Evolutionary conservation across 2,797 vertebrate genomes (phyloP).

Genomic region (Liparis tanakae): DNA sequence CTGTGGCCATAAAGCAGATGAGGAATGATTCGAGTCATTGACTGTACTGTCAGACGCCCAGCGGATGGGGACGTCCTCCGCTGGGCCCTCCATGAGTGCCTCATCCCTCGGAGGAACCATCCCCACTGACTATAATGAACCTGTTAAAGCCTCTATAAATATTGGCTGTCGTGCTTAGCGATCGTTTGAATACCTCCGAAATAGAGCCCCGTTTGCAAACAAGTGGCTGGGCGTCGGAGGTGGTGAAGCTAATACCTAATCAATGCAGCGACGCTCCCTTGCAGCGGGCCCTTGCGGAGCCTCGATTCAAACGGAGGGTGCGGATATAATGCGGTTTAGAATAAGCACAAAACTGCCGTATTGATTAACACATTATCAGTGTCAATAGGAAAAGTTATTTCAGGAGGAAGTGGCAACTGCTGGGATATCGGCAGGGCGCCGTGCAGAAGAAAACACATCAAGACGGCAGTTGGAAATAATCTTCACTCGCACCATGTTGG

Average conservation of each 20-base stretch:
- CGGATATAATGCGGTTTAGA: constrained; percentile 57
- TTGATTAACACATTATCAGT: constrained; percentile 69
- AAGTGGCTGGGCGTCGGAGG: constrained; percentile 68
- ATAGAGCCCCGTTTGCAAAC: constrained; percentile 66
- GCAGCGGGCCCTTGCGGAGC: constrained; percentile 50
- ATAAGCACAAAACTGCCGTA: constrained; percentile 63
- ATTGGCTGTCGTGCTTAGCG: constrained; percentile 73
- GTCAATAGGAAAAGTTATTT: constrained; percentile 56
- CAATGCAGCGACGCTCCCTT: constrained; percentile 71
- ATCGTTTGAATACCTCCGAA: constrained; percentile 73
- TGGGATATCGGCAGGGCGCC: constrained; percentile 18
- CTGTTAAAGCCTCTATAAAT: constrained; percentile 83
- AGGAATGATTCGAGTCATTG: constrained; percentile 80
- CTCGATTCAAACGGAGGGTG: constrained; percentile 53
- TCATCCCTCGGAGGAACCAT: constrained; percentile 68
- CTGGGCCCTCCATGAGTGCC: constrained; percentile 68
- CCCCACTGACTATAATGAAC: constrained; percentile 77
- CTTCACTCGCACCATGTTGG: constrained; percentile 30
- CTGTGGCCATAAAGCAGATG: constrained; percentile 76
- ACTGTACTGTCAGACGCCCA: constrained; percentile 77
- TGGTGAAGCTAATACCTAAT: constrained; percentile 73
- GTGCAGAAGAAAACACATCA: constrained; percentile 3
- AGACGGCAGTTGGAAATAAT: constrained; percentile 37
- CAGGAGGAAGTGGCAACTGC: constrained; percentile 43
- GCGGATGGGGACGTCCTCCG: constrained; percentile 66